Evolutionary conservation across 2,797 vertebrate species (phyloP).

Genomic region (Syngnathus rostellatus): DNA sequence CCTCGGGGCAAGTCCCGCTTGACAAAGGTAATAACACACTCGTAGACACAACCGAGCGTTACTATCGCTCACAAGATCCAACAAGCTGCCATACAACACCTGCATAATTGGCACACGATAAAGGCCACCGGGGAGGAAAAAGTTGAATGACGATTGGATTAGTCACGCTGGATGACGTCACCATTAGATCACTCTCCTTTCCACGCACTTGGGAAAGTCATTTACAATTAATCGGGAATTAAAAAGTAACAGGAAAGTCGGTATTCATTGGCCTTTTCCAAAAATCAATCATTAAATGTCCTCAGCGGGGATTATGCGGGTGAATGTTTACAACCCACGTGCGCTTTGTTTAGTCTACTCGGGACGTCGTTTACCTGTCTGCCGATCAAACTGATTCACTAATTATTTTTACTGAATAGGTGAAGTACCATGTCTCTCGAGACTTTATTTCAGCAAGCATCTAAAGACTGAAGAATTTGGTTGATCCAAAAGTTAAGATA

Average conservation of each 20-base stretch:
- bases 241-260: too few relatives aligned
- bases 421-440: too few relatives aligned
- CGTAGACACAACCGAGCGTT: background rate
- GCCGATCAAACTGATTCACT: background rate
- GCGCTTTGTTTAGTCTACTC: background rate
- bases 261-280: background rate
- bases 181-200: background rate
- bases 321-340: background rate
- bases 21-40: background rate
- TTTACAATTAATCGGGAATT: too few relatives aligned
- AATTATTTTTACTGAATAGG: too few relatives aligned
- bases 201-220: background rate
- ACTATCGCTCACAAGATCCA: background rate
- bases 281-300: background rate
- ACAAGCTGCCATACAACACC: background rate
- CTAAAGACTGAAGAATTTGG: too few relatives aligned
- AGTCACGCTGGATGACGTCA: background rate
- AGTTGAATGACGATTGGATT: background rate
- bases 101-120: background rate
- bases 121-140: background rate
- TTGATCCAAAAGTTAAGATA: too few relatives aligned
- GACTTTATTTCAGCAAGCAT: too few relatives aligned
- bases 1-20: background rate
- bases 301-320: background rate
- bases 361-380: background rate